These are phyloP conservation scores for Phortica variegata DNA, from an alignment of 1,140 invertebrate species.

Conservation along the genomic window DNA sequence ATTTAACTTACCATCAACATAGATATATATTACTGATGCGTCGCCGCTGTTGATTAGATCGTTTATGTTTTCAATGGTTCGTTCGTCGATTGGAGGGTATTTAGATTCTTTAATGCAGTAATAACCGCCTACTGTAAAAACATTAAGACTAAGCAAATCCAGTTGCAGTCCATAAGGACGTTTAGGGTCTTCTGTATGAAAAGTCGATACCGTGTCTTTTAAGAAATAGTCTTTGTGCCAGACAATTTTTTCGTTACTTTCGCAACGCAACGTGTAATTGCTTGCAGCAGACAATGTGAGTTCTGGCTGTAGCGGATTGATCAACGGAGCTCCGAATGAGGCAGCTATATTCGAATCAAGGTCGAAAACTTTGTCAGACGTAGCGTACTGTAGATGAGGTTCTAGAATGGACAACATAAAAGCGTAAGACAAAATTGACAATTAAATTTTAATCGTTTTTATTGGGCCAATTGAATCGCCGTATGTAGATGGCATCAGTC, in stretches of 20 bases:
- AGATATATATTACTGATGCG: constrained; percentile 65
- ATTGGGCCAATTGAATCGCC: no score
- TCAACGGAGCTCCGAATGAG: constrained; percentile 47
- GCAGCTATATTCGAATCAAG: constrained; percentile 13
- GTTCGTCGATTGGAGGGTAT: constrained; percentile 22
- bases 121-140: constrained; percentile 63
- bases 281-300: constrained; percentile 57
- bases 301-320: constrained; percentile 57
- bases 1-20: constrained; percentile 69
- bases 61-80: constrained; percentile 38
- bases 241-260: constrained; percentile 56
- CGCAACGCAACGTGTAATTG: constrained; percentile 60
- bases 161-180: constrained; percentile 56
- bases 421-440: no score
- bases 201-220: constrained; percentile 2
- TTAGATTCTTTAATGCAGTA: constrained; percentile 59
- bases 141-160: constrained; percentile 55
- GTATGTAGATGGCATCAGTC: no score
- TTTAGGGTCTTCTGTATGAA: constrained; percentile 36
- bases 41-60: constrained; percentile 55
- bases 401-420: constrained; percentile 8
- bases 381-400: constrained; percentile 1
- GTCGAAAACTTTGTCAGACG: constrained; percentile 4
- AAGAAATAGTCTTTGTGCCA: constrained; percentile 40
- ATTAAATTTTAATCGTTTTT: no score